Evolutionary conservation across 2,888 invertebrate species (phyloP).

Genomic region (Aproaerema taeniolella): DNA sequence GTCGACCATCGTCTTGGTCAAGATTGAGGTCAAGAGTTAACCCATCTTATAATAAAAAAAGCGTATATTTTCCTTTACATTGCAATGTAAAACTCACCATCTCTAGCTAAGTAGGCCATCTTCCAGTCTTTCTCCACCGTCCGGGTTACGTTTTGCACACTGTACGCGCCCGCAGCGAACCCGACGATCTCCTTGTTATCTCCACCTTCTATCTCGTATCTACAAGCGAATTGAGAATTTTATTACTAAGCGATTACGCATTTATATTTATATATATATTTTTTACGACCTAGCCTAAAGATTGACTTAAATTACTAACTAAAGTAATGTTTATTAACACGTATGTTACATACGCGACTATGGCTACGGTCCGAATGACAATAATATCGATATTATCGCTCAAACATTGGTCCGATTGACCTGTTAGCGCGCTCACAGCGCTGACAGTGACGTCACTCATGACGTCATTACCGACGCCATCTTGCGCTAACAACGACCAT

Average conservation of each 20-base stretch:
- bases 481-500: too few species aligned
- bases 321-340: neutral
- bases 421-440: too few species aligned
- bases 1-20: too few species aligned
- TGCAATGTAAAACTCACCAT: constrained; percentile 79
- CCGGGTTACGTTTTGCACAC: constrained; percentile 81
- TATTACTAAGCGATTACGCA: neutral
- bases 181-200: constrained; percentile 50
- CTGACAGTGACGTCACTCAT: too few species aligned
- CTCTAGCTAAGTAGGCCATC: constrained; percentile 90
- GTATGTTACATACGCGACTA: neutral
- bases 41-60: too few species aligned
- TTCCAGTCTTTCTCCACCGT: constrained; percentile 97
- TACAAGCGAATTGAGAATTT: neutral
- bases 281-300: too few species aligned
- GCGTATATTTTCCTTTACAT: too few species aligned
- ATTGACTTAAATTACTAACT: neutral
- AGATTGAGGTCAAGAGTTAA: too few species aligned
- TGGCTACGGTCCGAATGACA: too few species aligned
- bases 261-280: neutral
- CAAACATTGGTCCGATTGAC: too few species aligned
- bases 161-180: constrained; percentile 84
- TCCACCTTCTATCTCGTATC: constrained; percentile 28
- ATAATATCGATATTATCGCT: too few species aligned
- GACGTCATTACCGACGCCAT: too few species aligned